These are phyloP conservation scores for Drosophila malerkotliana DNA, from an alignment of 1,140 invertebrate species.

Conservation along the genomic window DNA sequence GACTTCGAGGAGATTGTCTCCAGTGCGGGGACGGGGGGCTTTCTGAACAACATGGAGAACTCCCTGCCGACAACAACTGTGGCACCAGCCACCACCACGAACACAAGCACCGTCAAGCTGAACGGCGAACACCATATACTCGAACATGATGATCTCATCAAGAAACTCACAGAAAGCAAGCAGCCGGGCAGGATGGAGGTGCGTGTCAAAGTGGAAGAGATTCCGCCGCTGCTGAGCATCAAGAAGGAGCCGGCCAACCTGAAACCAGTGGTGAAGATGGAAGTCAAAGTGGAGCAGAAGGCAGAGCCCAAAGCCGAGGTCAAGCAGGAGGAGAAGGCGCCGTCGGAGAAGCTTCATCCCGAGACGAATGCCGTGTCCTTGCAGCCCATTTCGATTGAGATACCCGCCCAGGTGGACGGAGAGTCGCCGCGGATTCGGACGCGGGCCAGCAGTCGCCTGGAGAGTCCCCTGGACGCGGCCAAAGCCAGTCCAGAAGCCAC, in stretches of 20 bases:
- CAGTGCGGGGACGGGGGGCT: not conserved
- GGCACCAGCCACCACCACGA: slow-evolving; percentile 19
- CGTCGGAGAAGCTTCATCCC: slow-evolving; percentile 22
- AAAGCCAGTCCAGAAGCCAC: slow-evolving; percentile 85
- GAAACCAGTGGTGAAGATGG: slow-evolving; percentile 14
- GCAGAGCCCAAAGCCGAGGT: slow-evolving; percentile 11
- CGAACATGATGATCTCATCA: slow-evolving; percentile 80
- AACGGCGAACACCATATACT: slow-evolving; percentile 75
- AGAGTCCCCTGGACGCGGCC: slow-evolving; percentile 87
- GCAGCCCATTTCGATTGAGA: slow-evolving; percentile 80
- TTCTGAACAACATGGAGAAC: slow-evolving; percentile 26
- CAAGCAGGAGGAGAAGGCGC: slow-evolving; percentile 35
- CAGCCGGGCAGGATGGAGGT: slow-evolving; percentile 34
- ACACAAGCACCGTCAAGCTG: slow-evolving; percentile 46
- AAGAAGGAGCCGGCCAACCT: slow-evolving; percentile 43
- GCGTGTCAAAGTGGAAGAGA: slow-evolving; percentile 56
- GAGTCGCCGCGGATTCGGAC: slow-evolving; percentile 86
- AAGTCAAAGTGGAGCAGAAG: slow-evolving; percentile 43
- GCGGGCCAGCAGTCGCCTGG: slow-evolving; percentile 88
- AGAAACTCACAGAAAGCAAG: slow-evolving; percentile 68
- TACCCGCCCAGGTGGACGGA: slow-evolving; percentile 63
- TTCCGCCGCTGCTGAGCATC: slow-evolving; percentile 33
- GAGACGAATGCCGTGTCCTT: slow-evolving; percentile 37
- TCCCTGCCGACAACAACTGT: slow-evolving; percentile 20
- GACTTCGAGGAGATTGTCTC: slow-evolving; percentile 61